Base-by-base conservation (phyloP, 2,113 vertebrate species). In the Crotalus helleri region DNA sequence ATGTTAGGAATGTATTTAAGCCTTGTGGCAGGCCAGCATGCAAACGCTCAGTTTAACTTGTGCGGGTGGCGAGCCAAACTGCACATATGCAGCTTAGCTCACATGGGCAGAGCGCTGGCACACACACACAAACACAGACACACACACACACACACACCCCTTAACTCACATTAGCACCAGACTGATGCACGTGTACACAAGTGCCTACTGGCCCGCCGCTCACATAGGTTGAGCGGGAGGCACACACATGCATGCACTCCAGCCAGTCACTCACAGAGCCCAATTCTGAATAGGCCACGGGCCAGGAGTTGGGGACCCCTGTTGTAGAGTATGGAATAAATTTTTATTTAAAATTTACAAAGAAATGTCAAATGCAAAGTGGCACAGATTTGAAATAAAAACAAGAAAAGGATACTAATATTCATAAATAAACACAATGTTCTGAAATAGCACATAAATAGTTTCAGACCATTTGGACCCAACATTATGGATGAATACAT, bases 161-260 rank as follows among this genome's bases (percentile, higher is more conserved):
- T n/a, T 64, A 64, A 64, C 11, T 64, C 29, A 64, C 11, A 64
- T 29, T n/a, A n/a, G 61, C 29, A 24, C 13, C 61, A 64, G 61
- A 13, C 61, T 1, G 0, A 64, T 13, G 11, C 61, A 64, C 61
- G n/a, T 2, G 11, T 9, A 12, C 61, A 64, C 11, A 1, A 61
- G 1, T 11, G 24, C 26, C 9, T 64, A 64, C 61, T 0, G 0
- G 61, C 11, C 29, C 4, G 0, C 26, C 4, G 0, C 29, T 64
- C 61, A n/a, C 26, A 12, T 12, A n/a, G 5, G 4, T 64, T 64
- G 29, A 64, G 61, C 0, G 29, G 61, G 11, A 0, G 4, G 13
- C 1, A 3, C 11, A 11, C 9, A 26, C 10, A 3, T n/a, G 12
- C 26, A 13, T 54, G 29, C 61, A 64, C 11, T 64, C 29, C 11